Conservation (phyloP, 2,888 invertebrate genomes). For the Oasisia sp. region DNA sequence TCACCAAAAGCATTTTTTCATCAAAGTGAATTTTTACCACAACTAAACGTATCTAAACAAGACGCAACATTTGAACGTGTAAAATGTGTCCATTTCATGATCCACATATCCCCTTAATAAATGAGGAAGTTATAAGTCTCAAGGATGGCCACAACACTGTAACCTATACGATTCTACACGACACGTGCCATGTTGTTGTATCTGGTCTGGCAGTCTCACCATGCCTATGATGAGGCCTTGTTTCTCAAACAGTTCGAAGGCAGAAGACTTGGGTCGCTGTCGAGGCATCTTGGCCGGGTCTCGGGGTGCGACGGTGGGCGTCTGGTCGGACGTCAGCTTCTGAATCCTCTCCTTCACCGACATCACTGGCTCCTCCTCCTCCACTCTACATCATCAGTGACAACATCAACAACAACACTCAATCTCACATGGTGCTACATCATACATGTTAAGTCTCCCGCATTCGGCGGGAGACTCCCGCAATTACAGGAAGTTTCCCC, state of each 20-base stretch:
- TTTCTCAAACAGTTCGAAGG: conserved; percentile 38
- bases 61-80: no score
- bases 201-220: conserved; percentile 20
- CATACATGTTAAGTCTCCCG: no score
- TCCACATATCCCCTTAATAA: no score
- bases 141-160: neutral
- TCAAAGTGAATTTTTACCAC: no score
- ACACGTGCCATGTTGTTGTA: neutral
- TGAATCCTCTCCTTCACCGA: conserved; percentile 33
- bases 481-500: no score
- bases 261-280: conserved; percentile 34
- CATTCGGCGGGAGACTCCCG: no score
- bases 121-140: no score
- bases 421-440: no score
- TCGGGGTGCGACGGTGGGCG: neutral
- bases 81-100: no score
- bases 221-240: conserved; percentile 34
- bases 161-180: neutral
- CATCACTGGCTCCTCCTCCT: neutral
- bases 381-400: neutral
- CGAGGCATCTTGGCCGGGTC: conserved; percentile 19
- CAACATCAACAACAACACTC: neutral
- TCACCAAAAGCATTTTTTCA: no score
- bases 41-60: no score
- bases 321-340: conserved; percentile 26